Evolutionary conservation across 2,888 invertebrate genomes (phyloP), one percentile per base, ranked within the genome.

Genomic region (Cryptus armator): DNA sequence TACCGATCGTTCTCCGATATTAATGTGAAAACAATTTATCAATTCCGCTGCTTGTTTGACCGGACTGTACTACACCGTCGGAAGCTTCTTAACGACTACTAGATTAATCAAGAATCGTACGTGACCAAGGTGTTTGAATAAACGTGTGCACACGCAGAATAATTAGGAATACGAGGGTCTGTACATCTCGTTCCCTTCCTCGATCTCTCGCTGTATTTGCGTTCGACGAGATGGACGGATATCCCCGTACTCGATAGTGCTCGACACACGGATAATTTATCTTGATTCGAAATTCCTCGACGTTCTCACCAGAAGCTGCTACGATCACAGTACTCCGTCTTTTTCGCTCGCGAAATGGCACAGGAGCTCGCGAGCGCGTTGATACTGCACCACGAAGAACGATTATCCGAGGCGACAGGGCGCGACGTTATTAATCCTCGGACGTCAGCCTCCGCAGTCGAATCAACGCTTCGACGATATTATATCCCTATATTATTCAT

Each of bases 41-140:
- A 44, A 37, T 64, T 48, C 6, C 48, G 29, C 0, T 68, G 59
- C 29, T 62, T 14, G 10, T 46, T 67, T 19, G 44, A 44, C 24
- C 19, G 44, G 64, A 75, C 74, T 64, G 64, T 46, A n/a, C 51
- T 37, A 7, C 37, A 37, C 5, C 4, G 32, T 3, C 10, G 59
- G 46, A 46, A 46, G 44, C 32, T 90, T 90, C 90, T 90, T 89
- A 89, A 88, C 89, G 87, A 86, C 56, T 51, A 10, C 85, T 87
- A 86, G 85, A 89, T 91, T 90, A 88, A 90, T 91, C 91, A 91
- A 86, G 68, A 71, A 76, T 81, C 24, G 59, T 84, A 89, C 90
- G 87, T 88, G 90, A 89, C 87, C 89, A 83, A 82, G 86, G n/a
- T 53, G 88, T 88, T 90, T 91, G 90, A 91, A 90, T 90, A 91